phyloP scores from a whole-genome alignment of 64 coral and sea anemone species.

The Exaiptasia diaphana region DNA sequence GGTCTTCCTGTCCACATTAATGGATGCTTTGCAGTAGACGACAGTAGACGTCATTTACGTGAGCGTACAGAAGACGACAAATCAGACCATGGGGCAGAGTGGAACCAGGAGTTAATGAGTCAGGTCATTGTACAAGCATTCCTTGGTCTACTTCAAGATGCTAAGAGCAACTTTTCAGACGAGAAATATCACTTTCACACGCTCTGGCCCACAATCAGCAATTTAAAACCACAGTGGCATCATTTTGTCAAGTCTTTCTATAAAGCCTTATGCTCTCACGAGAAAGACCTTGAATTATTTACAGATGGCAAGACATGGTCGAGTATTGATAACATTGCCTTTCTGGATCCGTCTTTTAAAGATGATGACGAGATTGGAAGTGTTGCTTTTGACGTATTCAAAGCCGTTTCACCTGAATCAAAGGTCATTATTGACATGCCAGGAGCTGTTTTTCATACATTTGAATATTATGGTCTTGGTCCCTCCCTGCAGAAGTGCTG shows the following conservation, averaged over 20 bases:
- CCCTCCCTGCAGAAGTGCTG: neutral
- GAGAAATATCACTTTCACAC: conserved; percentile 34
- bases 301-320: conserved; percentile 29
- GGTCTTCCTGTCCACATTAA: conserved; percentile 84
- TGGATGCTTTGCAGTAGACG: conserved; percentile 65
- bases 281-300: conserved; percentile 21
- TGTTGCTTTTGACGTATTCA: conserved; percentile 58
- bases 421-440: conserved; percentile 49
- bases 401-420: neutral
- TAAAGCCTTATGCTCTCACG: neutral
- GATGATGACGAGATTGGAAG: conserved; percentile 29
- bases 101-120: conserved; percentile 72
- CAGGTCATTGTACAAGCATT: conserved; percentile 57
- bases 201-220: conserved; percentile 59
- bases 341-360: conserved; percentile 50
- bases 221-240: conserved; percentile 25
- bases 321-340: conserved; percentile 11
- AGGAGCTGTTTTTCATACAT: conserved; percentile 36
- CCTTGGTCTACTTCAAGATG: conserved; percentile 44
- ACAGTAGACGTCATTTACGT: conserved; percentile 56
- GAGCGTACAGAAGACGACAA: conserved; percentile 73
- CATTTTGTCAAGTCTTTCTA: conserved; percentile 59
- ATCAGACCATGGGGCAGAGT: conserved; percentile 42
- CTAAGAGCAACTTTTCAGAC: neutral
- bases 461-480: neutral